Evolutionary conservation across 2,888 invertebrate species (phyloP).

Genomic region (Idaea aversata): DNA sequence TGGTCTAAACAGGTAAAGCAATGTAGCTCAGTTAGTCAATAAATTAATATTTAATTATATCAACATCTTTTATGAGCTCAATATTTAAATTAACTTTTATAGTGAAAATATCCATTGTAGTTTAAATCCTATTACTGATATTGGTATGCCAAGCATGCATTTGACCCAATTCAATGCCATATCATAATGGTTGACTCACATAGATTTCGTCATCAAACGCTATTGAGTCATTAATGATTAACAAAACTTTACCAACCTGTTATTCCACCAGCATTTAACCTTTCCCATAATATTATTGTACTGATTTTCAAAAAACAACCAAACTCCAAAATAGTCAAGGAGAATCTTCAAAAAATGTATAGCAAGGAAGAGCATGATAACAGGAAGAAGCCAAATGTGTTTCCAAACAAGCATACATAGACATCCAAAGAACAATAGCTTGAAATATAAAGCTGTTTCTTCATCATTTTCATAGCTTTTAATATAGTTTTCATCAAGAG

Average conservation of each 20-base stretch:
- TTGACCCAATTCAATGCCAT: not conserved
- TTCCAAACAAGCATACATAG: conserved; percentile 92
- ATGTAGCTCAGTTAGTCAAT: too few relatives aligned
- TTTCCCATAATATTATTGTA: conserved; percentile 59
- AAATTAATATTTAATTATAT: too few relatives aligned
- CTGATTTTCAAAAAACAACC: conserved; percentile 71
- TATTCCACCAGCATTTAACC: conserved; percentile 81
- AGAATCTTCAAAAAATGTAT: conserved; percentile 82
- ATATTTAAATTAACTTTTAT: not conserved
- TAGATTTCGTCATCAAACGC: conserved; percentile 4
- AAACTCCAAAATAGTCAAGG: conserved; percentile 75
- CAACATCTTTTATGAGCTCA: too few relatives aligned
- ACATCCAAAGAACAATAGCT: conserved; percentile 89
- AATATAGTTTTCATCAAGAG: conserved; percentile 70
- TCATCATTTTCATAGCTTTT: conserved; percentile 70
- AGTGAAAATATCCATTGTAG: not conserved
- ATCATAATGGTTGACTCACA: not conserved
- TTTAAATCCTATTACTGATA: not conserved
- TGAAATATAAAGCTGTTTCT: conserved; percentile 86
- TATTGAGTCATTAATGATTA: conserved; percentile 4
- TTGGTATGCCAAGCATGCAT: not conserved
- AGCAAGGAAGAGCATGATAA: conserved; percentile 87
- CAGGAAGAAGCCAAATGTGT: conserved; percentile 89
- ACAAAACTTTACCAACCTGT: conserved; percentile 61
- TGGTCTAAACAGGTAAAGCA: too few relatives aligned